These are phyloP conservation scores for Polylopha cassiicola DNA, from an alignment of 2,888 invertebrate species.

Conservation along the genomic window DNA sequence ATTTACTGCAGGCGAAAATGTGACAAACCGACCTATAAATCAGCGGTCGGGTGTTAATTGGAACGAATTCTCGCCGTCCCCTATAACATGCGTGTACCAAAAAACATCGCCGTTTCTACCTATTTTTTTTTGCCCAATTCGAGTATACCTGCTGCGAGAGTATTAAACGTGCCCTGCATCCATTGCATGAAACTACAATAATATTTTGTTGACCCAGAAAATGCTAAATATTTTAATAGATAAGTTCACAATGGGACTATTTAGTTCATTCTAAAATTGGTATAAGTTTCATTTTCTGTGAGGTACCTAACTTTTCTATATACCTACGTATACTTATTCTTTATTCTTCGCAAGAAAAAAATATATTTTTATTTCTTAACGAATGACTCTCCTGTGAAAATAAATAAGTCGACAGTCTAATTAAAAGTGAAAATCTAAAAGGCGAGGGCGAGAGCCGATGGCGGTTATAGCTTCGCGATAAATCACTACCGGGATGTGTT, in stretches of 20 bases:
- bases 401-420: constrained; percentile 21
- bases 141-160: constrained; percentile 14
- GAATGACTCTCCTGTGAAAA: no score
- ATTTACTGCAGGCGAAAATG: constrained; percentile 56
- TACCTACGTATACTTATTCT: no score
- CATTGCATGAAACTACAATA: constrained; percentile 9
- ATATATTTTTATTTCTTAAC: no score
- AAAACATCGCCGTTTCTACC: constrained; percentile 16
- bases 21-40: constrained; percentile 60
- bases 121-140: constrained; percentile 12
- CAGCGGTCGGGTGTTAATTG: constrained; percentile 69
- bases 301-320: no score
- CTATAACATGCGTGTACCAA: constrained; percentile 41
- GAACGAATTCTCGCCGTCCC: constrained; percentile 59
- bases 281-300: no score
- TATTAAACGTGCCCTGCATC: constrained; percentile 11
- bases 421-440: constrained; percentile 25
- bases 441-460: constrained; percentile 20
- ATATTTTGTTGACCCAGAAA: no score
- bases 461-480: constrained; percentile 46
- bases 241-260: no score
- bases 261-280: no score
- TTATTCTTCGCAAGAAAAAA: no score
- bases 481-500: constrained; percentile 57
- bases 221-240: no score